Base-by-base conservation (phyloP, 1,140 invertebrate genomes). In the Brachionus calyciflorus region DNA sequence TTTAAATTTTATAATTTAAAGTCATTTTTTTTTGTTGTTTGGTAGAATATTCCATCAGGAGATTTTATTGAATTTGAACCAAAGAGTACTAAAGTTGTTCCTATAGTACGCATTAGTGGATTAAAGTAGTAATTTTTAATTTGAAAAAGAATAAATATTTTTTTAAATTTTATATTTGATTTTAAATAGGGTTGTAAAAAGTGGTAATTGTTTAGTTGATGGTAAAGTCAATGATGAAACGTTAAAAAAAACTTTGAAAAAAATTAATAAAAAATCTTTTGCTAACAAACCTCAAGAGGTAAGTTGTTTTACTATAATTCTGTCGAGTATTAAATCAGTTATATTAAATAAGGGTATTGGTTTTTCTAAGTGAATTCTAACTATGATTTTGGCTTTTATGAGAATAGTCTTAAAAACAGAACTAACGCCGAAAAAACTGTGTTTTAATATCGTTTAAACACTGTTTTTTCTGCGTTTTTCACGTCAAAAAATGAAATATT, bases 31-130 rank as follows among this genome's bases (percentile, higher is more conserved):
- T 48, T 28, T n/a, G 12, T 17, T 48, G 10, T 73, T 46, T 60
- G 19, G 12, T 78, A 85, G 83, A 83, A 86, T 78, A 83, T 85
- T 41, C 80, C 82, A 21, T 80, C 84, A 5, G 84, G 84, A 2
- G 84, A 81, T 51, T 80, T 83, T 7, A 77, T 86, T 6, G 48
- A 83, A 30, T 85, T 86, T 79, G 84, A 85, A 73, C 84, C 84
- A 1, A 84, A 84, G 6, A 82, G 81, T 53, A 79, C 78, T 1
- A 83, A 82, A 70, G 77, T 63, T 19, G 82, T 85, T 2, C 78
- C 79, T 6, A 78, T 86, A 19, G 81, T 85, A 1, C 80, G 82
- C 76, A 84, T 86, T 30, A 82, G 75, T 14, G 84, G 84, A 37
- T 83, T 83, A 79, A 79, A 79, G 77, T 19, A 63, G 40, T 21